Evolutionary conservation across 2,888 invertebrate genomes (phyloP).

Genomic region (Scaptomyza caliginosa): DNA sequence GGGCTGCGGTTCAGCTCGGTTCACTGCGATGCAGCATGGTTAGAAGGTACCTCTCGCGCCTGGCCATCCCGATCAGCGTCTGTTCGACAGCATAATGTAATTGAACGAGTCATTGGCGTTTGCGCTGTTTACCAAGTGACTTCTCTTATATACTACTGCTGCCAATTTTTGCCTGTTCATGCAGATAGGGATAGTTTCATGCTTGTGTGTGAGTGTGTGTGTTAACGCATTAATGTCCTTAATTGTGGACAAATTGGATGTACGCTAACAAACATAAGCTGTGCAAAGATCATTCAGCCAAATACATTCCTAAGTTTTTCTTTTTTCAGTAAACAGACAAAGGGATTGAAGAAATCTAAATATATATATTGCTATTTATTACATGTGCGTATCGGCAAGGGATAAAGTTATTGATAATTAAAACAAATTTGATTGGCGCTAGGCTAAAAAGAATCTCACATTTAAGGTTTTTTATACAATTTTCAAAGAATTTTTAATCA

Average conservation of each 20-base stretch:
- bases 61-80: conserved; percentile 40
- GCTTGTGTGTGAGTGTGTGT: conserved; percentile 11
- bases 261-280: conserved; percentile 5
- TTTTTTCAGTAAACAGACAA: too few relatives aligned
- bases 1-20: conserved; percentile 22
- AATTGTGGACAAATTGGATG: conserved; percentile 60
- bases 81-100: conserved; percentile 45
- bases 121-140: conserved; percentile 44
- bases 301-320: too few relatives aligned
- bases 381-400: too few relatives aligned
- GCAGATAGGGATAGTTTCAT: conserved; percentile 8
- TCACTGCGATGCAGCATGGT: not conserved
- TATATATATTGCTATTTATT: too few relatives aligned
- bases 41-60: conserved; percentile 39
- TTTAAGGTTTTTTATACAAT: too few relatives aligned
- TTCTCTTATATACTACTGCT: conserved; percentile 44
- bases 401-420: too few relatives aligned
- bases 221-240: conserved; percentile 60
- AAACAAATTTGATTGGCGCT: too few relatives aligned
- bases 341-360: too few relatives aligned
- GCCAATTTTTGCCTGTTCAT: conserved; percentile 59
- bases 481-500: too few relatives aligned
- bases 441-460: too few relatives aligned
- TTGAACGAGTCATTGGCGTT: conserved; percentile 54
- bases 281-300: not conserved